Base-by-base conservation (phyloP, 2,797 vertebrate genomes). In the Enteromius mattozi region DNA sequence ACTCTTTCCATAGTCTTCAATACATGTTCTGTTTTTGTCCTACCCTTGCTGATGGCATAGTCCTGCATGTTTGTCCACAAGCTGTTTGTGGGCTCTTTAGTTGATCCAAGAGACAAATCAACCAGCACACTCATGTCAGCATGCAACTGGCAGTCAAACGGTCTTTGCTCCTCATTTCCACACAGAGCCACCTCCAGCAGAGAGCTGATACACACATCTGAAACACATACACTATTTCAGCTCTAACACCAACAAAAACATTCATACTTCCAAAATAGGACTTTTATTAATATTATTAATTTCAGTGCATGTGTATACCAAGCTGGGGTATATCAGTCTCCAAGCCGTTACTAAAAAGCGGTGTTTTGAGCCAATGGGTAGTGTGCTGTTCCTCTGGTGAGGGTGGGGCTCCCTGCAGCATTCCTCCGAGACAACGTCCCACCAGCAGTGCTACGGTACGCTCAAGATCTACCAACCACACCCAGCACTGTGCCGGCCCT, bases 31-130 rank as follows among this genome's bases (percentile, higher is more conserved):
- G 27, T 80, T 17, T 65, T 47, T 47, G 27, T 40, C 21, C 3
- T 85, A 89, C 98, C 98, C 97, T 99, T 99, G 93, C 97, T 99
- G 80, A 98, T 87, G 88, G 98, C 97, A 69, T 98, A 99, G 92
- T 99, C 98, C 88, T 97, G 97, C 97, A 99, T 97, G 90, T 96
- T 98, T 91, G 97, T 96, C 98, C 98, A 99, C 71, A 99, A 96
- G 89, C 96, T 98, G 89, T 96, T 95, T 40, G 96, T 94, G 19
- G 98, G 98, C 88, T 99, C 98, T 93, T 99, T 99, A 24, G 96
- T 96, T 81, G 97, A 98, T 30, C 98, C 97, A 91, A 99, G 93
- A 27, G 98, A 96, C 93, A 99, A 90, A 87, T 99, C 98, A 85
- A 99, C 96, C 76, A 96, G 92, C 70, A 97, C 89, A 14, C 95